A percentile compares a stretch with the other conserved stretches of the same genome.
phyloP scores from a whole-genome alignment of 2,888 invertebrate species.

The Parnassius glacialis region DNA sequence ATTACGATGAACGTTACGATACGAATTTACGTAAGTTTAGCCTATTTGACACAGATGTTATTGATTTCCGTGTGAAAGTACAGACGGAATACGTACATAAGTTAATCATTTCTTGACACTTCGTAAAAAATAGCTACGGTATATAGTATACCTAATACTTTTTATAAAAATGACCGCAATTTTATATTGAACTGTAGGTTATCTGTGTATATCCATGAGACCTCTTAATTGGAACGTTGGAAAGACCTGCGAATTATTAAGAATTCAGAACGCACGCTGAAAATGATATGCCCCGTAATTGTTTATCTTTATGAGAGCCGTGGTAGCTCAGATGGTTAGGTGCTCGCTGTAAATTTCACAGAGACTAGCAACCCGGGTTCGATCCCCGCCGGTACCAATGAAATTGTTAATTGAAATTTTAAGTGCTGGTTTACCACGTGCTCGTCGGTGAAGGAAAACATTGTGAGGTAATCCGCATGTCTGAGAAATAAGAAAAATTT shows the following conservation, averaged over 20 bases:
- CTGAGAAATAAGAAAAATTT: too few species aligned
- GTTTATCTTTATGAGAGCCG: too few species aligned
- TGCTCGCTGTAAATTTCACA: too few species aligned
- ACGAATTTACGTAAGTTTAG: constrained; percentile 6
- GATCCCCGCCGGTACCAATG: too few species aligned
- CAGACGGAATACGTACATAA: neutral
- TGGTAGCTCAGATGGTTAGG: too few species aligned
- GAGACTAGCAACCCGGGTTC: too few species aligned
- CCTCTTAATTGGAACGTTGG: neutral
- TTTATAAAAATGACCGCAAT: constrained; percentile 1
- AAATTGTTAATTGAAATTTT: too few species aligned
- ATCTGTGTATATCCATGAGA: constrained; percentile 5
- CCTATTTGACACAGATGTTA: constrained; percentile 4
- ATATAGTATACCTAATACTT: neutral
- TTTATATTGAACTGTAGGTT: constrained; percentile 18
- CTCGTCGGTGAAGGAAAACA: too few species aligned
- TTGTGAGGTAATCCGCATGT: too few species aligned
- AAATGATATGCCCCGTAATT: neutral
- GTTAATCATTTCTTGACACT: neutral
- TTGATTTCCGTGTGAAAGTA: constrained; percentile 19
- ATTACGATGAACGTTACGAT: neutral
- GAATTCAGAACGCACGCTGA: neutral
- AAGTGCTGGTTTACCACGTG: too few species aligned
- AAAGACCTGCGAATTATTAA: neutral
- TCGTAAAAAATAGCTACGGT: neutral